These are phyloP conservation scores for Lathronympha strigana DNA, from an alignment of 2,888 invertebrate species.

Conservation along the genomic window DNA sequence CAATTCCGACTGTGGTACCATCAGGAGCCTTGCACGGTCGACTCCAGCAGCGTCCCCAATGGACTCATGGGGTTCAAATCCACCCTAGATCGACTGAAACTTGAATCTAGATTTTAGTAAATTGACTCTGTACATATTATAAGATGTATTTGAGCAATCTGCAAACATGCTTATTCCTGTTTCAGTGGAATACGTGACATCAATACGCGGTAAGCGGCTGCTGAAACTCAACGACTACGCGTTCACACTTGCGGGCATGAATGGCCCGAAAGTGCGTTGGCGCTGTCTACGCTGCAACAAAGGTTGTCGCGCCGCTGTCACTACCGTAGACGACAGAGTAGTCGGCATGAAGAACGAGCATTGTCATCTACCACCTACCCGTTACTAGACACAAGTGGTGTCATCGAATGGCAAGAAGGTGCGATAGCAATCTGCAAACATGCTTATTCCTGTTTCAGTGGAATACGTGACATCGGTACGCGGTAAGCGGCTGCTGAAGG, in stretches of 20 bases:
- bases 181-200: constrained; percentile 18
- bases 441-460: too few species aligned
- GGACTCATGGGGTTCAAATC: too few species aligned
- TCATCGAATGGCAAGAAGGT: too few species aligned
- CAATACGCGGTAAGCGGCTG: constrained; percentile 1
- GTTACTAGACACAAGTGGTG: constrained; percentile 4
- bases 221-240: not conserved
- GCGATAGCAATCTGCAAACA: too few species aligned
- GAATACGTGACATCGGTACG: constrained; percentile 9
- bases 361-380: constrained; percentile 18
- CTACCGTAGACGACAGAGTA: constrained; percentile 8
- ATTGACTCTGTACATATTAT: too few species aligned
- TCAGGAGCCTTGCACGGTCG: too few species aligned
- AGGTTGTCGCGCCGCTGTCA: constrained; percentile 35
- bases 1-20: too few species aligned
- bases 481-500: constrained; percentile 1
- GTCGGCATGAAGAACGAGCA: constrained; percentile 19
- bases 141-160: too few species aligned
- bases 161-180: too few species aligned
- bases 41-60: too few species aligned
- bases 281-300: constrained; percentile 33
- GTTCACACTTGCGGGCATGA: not conserved
- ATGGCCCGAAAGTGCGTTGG: constrained; percentile 31
- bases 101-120: too few species aligned
- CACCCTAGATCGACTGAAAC: too few species aligned